These are phyloP conservation scores for Phymatocera aterrima DNA, from an alignment of 2,888 invertebrate species.

Conservation along the genomic window DNA sequence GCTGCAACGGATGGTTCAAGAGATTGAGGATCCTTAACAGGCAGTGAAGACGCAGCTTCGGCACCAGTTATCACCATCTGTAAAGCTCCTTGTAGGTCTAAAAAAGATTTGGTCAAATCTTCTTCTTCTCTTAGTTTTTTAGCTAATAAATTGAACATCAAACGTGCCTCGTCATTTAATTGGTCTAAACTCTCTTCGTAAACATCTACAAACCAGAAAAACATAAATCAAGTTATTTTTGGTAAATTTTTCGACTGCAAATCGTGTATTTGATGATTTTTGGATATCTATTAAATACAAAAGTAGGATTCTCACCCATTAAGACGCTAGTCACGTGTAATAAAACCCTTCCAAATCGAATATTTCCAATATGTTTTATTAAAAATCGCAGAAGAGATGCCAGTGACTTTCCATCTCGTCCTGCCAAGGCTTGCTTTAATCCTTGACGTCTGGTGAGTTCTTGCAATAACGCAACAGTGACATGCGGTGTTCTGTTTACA, in stretches of 20 bases:
- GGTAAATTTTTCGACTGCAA: neutral
- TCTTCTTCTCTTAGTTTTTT: slow-evolving; percentile 82
- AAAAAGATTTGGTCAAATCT: slow-evolving; percentile 79
- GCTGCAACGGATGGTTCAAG: slow-evolving; percentile 73
- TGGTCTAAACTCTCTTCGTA: slow-evolving; percentile 82
- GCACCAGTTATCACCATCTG: slow-evolving; percentile 81
- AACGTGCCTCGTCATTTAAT: slow-evolving; percentile 80
- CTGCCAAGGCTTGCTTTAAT: slow-evolving; percentile 85
- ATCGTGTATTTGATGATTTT: too few species aligned
- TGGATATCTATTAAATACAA: too few species aligned
- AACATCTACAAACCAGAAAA: slow-evolving; percentile 75
- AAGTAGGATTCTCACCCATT: slow-evolving; percentile 76
- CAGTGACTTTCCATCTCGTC: slow-evolving; percentile 82
- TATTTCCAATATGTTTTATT: slow-evolving; percentile 83
- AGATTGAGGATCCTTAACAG: slow-evolving; percentile 57
- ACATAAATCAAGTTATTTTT: too few species aligned
- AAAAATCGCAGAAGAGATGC: slow-evolving; percentile 85
- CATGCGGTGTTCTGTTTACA: slow-evolving; percentile 83
- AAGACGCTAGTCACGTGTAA: slow-evolving; percentile 86
- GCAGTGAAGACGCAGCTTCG: slow-evolving; percentile 57
- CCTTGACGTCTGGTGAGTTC: slow-evolving; percentile 91
- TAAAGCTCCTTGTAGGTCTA: slow-evolving; percentile 83
- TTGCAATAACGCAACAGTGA: slow-evolving; percentile 88
- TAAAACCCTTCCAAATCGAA: slow-evolving; percentile 84
- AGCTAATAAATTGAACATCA: slow-evolving; percentile 79